phyloP scores from a whole-genome alignment of 2,113 vertebrate genomes.

The Aegithalos caudatus region DNA sequence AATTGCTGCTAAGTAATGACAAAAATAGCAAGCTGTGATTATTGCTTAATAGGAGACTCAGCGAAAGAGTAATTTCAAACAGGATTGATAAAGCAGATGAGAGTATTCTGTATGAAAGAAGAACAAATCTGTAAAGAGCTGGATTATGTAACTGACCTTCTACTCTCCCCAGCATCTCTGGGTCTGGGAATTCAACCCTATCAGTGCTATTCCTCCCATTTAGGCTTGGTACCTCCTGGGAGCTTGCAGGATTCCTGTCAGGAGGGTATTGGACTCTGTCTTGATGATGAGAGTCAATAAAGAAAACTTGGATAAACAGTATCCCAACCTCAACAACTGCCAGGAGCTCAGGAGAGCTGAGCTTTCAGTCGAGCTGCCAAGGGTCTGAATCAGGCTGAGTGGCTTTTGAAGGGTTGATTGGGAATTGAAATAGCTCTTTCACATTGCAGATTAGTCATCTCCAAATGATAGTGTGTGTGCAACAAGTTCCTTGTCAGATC shows the following conservation, averaged over 20 bases:
- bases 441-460: slow-evolving; percentile 3
- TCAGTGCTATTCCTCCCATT: not conserved
- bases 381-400: not conserved
- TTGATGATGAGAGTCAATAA: not conserved
- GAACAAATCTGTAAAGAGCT: not conserved
- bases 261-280: not conserved
- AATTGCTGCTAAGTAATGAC: slow-evolving; percentile 42
- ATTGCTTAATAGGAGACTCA: slow-evolving; percentile 27
- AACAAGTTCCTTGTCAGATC: not conserved
- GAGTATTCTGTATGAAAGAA: not conserved
- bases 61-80: not conserved
- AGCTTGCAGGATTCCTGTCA: not conserved
- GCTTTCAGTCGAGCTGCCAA: not conserved
- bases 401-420: not conserved
- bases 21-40: slow-evolving; percentile 63
- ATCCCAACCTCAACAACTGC: not conserved
- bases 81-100: not conserved
- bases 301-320: not conserved
- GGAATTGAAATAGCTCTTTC: slow-evolving; percentile 24
- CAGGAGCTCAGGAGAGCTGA: not conserved
- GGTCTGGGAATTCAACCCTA: not conserved
- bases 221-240: not conserved
- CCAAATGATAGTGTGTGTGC: not conserved
- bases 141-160: not conserved
- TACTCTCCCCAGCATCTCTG: not conserved